These are phyloP conservation scores for Sebastolobus alascanus DNA, from an alignment of 2,797 vertebrate species.

Conservation along the genomic window DNA sequence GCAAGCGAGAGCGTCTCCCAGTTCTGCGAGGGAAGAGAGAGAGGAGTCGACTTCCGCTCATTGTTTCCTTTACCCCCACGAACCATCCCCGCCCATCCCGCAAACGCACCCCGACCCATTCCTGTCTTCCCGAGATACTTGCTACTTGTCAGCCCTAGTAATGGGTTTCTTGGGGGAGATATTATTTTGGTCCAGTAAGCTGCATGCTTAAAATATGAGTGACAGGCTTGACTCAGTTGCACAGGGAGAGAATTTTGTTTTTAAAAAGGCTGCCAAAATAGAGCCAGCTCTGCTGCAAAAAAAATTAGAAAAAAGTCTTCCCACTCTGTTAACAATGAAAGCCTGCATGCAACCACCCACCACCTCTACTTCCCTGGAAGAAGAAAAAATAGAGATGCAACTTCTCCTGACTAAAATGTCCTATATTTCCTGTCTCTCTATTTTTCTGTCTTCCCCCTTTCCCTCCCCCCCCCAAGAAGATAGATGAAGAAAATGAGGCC, in stretches of 20 bases:
- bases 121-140: constrained; percentile 67
- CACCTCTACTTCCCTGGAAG: constrained; percentile 57
- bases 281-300: constrained; percentile 57
- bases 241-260: constrained; percentile 74
- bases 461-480: constrained; percentile 90
- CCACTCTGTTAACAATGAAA: constrained; percentile 74
- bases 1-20: constrained; percentile 39
- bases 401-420: constrained; percentile 82
- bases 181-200: constrained; percentile 90
- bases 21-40: constrained; percentile 43
- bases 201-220: constrained; percentile 87
- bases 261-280: constrained; percentile 70
- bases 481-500: constrained; percentile 99
- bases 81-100: constrained; percentile 19
- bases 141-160: constrained; percentile 83
- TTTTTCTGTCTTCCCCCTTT: constrained; percentile 56
- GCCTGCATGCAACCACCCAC: constrained; percentile 63
- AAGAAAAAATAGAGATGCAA: constrained; percentile 60
- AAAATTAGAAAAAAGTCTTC: constrained; percentile 43
- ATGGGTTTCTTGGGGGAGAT: constrained; percentile 86
- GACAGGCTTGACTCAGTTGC: constrained; percentile 86
- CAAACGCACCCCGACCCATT: constrained; percentile 41
- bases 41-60: constrained; percentile 61
- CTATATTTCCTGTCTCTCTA: constrained; percentile 75
- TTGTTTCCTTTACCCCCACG: constrained; percentile 67